Base-by-base conservation (phyloP, 2,797 vertebrate species). In the Decapterus maruadsi region DNA sequence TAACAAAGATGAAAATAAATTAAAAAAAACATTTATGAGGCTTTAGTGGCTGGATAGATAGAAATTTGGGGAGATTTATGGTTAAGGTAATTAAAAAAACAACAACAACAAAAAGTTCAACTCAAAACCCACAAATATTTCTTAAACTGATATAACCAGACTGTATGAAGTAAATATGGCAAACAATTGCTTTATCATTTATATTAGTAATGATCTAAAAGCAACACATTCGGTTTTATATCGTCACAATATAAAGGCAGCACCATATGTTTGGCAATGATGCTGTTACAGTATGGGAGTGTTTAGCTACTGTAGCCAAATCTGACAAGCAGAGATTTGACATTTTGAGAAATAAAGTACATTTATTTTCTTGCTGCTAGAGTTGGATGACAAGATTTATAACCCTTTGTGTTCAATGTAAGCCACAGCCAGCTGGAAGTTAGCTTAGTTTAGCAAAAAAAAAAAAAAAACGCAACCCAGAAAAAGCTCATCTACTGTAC, bases 371-470 rank as follows among this genome's bases (percentile, higher is more conserved):
- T 48, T 56, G 42, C 50, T 36, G 26, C 4, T 9, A 0, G 61
- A 60, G 46, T 75, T 19, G 26, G 6, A 59, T 29, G 29, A 68
- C 16, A 72, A 46, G 58, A 62, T 14, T 62, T 16, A 70, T 6
- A 26, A 1, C 20, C 2, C 38, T 43, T 14, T 17, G 40, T 19
- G 58, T 26, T 60, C 22, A 17, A 10, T 22, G 1, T 19, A 29
- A 45, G 22, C 16, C 8, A 20, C 48, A 51, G 48, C 48, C 20
- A 14, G 42, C 13, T 43, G 42, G 42, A 43, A 26, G 36, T 22
- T 50, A 26, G 36, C 22, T 66, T 42, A 26, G 20, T 12, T 8
- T 16, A 29, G 48, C 50, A 54, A 9, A 45, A 46, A 45, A 26
- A 62, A 22, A 26, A 26, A 26, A 26, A 26, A 26, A 26, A 26